Percentiles rank a stretch among this genome's conserved stretches.
Evolutionary conservation across 92 coral and sea anemone genomes (phyloP).

Genomic region (Zoanthus sansibaricus): DNA sequence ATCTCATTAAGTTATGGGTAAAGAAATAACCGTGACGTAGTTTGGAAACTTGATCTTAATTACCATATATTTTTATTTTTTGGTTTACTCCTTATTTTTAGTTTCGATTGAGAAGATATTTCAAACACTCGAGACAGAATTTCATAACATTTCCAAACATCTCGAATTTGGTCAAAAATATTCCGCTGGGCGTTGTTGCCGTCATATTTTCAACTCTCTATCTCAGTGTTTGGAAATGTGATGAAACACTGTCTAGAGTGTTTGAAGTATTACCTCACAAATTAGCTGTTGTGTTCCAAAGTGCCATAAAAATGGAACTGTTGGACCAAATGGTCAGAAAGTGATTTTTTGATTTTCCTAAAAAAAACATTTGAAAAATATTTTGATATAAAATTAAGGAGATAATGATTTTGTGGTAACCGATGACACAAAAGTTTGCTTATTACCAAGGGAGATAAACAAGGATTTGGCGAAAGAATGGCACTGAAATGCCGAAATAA

Average conservation of each 20-base stretch:
- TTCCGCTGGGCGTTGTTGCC: too few species aligned
- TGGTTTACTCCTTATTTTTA: too few species aligned
- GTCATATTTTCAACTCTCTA: background rate
- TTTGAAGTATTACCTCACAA: background rate
- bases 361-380: background rate
- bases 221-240: background rate
- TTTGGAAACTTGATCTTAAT: background rate
- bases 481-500: slow-evolving; percentile 14
- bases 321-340: slow-evolving; percentile 9
- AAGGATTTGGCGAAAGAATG: slow-evolving; percentile 47
- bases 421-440: slow-evolving; percentile 39
- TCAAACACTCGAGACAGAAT: too few species aligned
- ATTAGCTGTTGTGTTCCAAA: slow-evolving; percentile 22
- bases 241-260: background rate
- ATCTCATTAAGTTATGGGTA: too few species aligned
- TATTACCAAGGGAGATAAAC: slow-evolving; percentile 24
- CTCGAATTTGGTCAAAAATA: too few species aligned
- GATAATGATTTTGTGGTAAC: slow-evolving; percentile 1
- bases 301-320: slow-evolving; percentile 4
- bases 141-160: too few species aligned
- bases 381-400: background rate
- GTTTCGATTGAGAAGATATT: too few species aligned
- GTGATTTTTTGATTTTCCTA: background rate
- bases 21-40: background rate
- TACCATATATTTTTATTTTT: too few species aligned